Evolutionary conservation across 2,113 vertebrate genomes (phyloP).

Genomic region (Pardalotus punctatus): DNA sequence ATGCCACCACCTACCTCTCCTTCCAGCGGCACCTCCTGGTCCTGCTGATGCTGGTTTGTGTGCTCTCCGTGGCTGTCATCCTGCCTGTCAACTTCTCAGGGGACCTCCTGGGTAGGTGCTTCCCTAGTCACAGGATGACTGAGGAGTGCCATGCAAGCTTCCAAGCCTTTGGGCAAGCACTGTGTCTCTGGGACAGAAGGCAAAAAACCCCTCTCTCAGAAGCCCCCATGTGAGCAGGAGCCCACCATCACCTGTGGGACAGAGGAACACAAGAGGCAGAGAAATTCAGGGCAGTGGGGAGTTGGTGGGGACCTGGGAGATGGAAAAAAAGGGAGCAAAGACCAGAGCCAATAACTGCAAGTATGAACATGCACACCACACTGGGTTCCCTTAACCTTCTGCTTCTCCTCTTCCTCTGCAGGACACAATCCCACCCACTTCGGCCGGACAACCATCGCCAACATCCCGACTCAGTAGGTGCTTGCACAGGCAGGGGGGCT

Average conservation of each 20-base stretch:
- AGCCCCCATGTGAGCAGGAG: background rate
- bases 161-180: background rate
- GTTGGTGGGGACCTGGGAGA: background rate
- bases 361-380: accelerated
- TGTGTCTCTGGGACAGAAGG: background rate
- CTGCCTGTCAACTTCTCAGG: constrained; percentile 94
- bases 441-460: constrained; percentile 92
- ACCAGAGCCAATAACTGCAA: background rate
- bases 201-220: background rate
- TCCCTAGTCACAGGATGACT: background rate
- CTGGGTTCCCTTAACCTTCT: background rate
- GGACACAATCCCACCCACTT: constrained; percentile 89
- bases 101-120: constrained; percentile 84
- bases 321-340: background rate
- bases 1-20: constrained; percentile 92
- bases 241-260: background rate
- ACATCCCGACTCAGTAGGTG: constrained; percentile 89
- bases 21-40: constrained; percentile 95
- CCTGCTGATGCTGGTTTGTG: constrained; percentile 84
- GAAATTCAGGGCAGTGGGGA: background rate
- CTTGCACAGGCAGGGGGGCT: background rate
- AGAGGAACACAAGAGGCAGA: background rate
- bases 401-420: constrained; percentile 61
- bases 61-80: constrained; percentile 90
- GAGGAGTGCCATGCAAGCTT: background rate